These are phyloP conservation scores for Drosophila trichaetosa DNA, from an alignment of 2,888 invertebrate species.

Conservation along the genomic window DNA sequence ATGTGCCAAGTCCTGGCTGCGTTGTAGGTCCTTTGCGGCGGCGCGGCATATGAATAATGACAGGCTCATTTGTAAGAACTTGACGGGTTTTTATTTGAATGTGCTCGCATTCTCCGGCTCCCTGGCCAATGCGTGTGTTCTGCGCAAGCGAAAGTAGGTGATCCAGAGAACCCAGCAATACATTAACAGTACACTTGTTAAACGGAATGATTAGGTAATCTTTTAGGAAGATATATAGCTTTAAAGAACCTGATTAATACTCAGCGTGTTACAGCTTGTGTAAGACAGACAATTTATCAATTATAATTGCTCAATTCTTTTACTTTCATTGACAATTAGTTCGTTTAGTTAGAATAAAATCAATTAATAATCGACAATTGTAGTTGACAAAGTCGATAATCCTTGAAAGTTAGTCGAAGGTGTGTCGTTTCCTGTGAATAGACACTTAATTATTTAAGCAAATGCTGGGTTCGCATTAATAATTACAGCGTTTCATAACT, in stretches of 20 bases:
- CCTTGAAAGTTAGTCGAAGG: constrained; percentile 3
- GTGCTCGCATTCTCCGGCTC: constrained; percentile 30
- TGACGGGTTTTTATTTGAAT: constrained; percentile 72
- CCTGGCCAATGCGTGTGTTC: constrained; percentile 2
- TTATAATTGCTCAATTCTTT: background rate
- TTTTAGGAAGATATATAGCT: constrained; percentile 2
- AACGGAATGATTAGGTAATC: constrained; percentile 8
- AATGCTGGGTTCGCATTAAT: background rate
- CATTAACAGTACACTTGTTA: constrained; percentile 9
- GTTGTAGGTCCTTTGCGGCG: constrained; percentile 35
- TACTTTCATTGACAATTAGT: background rate
- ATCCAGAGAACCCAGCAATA: constrained; percentile 10
- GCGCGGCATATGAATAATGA: constrained; percentile 72
- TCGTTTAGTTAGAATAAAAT: background rate
- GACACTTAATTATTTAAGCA: background rate
- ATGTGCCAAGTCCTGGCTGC: constrained; percentile 53
- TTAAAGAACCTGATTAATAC: background rate
- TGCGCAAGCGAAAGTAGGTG: constrained; percentile 11
- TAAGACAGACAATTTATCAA: background rate
- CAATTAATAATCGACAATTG: constrained; percentile 9
- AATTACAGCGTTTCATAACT: background rate
- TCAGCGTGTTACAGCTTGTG: background rate
- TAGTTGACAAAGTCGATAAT: constrained; percentile 8
- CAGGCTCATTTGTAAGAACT: constrained; percentile 72
- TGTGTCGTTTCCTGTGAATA: background rate